phyloP scores from a whole-genome alignment of 1,140 invertebrate species.

The Drosophila sp. region DNA sequence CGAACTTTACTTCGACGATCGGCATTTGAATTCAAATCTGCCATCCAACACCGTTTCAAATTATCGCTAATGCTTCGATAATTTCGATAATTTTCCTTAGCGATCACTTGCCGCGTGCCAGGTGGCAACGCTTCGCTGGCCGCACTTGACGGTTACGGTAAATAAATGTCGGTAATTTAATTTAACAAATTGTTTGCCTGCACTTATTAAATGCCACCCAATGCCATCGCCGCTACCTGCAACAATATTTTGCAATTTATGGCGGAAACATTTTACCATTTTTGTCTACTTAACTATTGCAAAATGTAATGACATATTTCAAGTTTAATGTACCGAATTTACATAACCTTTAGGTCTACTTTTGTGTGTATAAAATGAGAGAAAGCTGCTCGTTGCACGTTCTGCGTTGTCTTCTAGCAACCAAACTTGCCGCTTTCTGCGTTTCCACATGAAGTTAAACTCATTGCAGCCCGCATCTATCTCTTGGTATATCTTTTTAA shows the following conservation, averaged over 20 bases:
- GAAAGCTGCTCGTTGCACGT: slow-evolving; percentile 60
- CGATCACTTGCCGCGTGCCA: slow-evolving; percentile 45
- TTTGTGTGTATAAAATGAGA: slow-evolving; percentile 34
- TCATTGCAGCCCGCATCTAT: slow-evolving; percentile 15
- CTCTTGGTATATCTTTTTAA: not conserved
- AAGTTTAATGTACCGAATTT: slow-evolving; percentile 61
- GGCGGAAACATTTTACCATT: slow-evolving; percentile 52
- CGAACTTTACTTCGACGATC: not conserved
- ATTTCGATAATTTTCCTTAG: slow-evolving; percentile 26
- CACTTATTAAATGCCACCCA: slow-evolving; percentile 60
- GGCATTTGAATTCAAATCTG: not conserved
- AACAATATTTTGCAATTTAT: slow-evolving; percentile 60
- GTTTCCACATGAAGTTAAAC: slow-evolving; percentile 45
- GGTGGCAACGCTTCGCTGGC: slow-evolving; percentile 67
- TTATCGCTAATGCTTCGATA: slow-evolving; percentile 20
- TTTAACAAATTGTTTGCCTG: slow-evolving; percentile 77
- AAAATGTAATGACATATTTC: slow-evolving; percentile 48
- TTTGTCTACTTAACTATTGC: slow-evolving; percentile 36
- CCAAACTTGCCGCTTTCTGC: slow-evolving; percentile 71
- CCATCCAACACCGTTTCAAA: slow-evolving; percentile 14
- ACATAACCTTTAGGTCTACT: slow-evolving; percentile 54
- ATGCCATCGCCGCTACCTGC: slow-evolving; percentile 24
- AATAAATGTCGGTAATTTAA: slow-evolving; percentile 75
- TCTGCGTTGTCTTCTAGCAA: slow-evolving; percentile 59
- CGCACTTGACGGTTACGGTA: slow-evolving; percentile 59